Percentiles rank a stretch among this genome's conserved stretches.
Evolutionary conservation across 2,888 invertebrate species (phyloP).

Genomic region (Dendrolimus pini): DNA sequence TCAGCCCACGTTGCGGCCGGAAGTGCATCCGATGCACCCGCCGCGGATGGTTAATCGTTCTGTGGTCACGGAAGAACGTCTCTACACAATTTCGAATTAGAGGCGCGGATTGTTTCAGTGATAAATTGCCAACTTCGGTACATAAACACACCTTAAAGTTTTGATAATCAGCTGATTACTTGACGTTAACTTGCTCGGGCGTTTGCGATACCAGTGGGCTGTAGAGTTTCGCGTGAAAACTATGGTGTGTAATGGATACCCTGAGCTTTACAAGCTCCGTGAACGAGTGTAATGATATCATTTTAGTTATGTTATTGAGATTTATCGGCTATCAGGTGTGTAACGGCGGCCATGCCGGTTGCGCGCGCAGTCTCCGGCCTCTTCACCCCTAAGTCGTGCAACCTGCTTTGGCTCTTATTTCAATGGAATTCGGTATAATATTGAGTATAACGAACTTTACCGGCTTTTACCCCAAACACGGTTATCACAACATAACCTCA

Average conservation of each 20-base stretch:
- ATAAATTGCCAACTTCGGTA: slow-evolving; percentile 38
- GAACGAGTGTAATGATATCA: slow-evolving; percentile 39
- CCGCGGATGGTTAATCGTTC: slow-evolving; percentile 40
- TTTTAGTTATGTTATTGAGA: slow-evolving; percentile 57
- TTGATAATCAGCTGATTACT: slow-evolving; percentile 70
- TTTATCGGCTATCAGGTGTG: slow-evolving; percentile 69
- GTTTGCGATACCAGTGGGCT: slow-evolving; percentile 37
- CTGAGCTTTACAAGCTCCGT: slow-evolving; percentile 20
- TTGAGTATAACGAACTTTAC: slow-evolving; percentile 33
- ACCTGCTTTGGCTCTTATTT: slow-evolving; percentile 56
- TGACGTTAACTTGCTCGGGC: slow-evolving; percentile 31
- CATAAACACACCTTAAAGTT: slow-evolving; percentile 69
- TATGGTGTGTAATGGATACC: slow-evolving; percentile 28
- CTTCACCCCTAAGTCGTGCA: slow-evolving; percentile 36
- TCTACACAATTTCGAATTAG: slow-evolving; percentile 30
- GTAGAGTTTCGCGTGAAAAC: slow-evolving; percentile 32
- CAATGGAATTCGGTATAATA: slow-evolving; percentile 42
- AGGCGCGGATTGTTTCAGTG: slow-evolving; percentile 47
- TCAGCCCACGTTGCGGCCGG: slow-evolving; percentile 39
- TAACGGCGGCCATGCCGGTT: slow-evolving; percentile 67
- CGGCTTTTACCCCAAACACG: slow-evolving; percentile 62
- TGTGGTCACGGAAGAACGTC: slow-evolving; percentile 33
- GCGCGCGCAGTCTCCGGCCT: slow-evolving; percentile 67
- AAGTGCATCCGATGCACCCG: slow-evolving; percentile 57
- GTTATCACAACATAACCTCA: slow-evolving; percentile 76